Percentiles rank a stretch among this genome's conserved stretches.
Conservation (phyloP, 2,888 invertebrate genomes). For the Acrobasis repandana region DNA sequence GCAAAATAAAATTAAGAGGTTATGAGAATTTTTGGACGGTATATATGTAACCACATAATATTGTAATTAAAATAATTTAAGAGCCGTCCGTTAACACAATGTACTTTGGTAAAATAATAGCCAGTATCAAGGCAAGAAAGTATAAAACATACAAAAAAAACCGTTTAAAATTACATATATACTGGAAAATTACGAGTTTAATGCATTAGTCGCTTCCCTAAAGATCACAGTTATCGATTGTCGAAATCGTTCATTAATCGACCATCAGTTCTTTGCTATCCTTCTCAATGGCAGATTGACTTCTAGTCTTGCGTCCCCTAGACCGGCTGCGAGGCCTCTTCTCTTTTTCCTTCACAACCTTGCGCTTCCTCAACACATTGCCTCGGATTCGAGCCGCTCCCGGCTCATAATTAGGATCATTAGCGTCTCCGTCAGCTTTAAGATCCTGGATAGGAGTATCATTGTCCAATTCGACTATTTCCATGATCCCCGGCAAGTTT, state of each 20-base stretch:
- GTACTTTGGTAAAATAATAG: slow-evolving; percentile 17
- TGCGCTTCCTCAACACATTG: slow-evolving; percentile 66
- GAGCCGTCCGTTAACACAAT: neutral
- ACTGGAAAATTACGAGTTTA: slow-evolving; percentile 24
- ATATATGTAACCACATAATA: neutral
- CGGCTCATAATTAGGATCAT: slow-evolving; percentile 67
- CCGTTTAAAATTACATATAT: slow-evolving; percentile 32
- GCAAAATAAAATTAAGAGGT: slow-evolving; percentile 12
- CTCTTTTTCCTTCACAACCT: slow-evolving; percentile 59
- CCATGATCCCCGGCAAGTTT: slow-evolving; percentile 58
- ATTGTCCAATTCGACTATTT: slow-evolving; percentile 65
- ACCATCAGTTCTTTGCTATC: slow-evolving; percentile 53
- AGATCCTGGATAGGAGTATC: slow-evolving; percentile 40
- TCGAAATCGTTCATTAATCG: slow-evolving; percentile 49
- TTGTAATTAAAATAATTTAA: slow-evolving; percentile 4
- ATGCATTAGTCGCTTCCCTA: slow-evolving; percentile 44
- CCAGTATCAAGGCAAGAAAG: slow-evolving; percentile 19
- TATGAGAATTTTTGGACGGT: slow-evolving; percentile 8
- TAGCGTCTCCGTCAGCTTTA: slow-evolving; percentile 49
- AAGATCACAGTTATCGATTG: slow-evolving; percentile 65
- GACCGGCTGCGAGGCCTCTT: slow-evolving; percentile 69
- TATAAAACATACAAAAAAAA: slow-evolving; percentile 30
- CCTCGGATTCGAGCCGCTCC: slow-evolving; percentile 69
- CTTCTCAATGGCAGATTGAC: slow-evolving; percentile 61
- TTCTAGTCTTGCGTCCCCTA: slow-evolving; percentile 69